phyloP scores from a whole-genome alignment of 2,113 vertebrate genomes.

The Leucopsar rothschildi region DNA sequence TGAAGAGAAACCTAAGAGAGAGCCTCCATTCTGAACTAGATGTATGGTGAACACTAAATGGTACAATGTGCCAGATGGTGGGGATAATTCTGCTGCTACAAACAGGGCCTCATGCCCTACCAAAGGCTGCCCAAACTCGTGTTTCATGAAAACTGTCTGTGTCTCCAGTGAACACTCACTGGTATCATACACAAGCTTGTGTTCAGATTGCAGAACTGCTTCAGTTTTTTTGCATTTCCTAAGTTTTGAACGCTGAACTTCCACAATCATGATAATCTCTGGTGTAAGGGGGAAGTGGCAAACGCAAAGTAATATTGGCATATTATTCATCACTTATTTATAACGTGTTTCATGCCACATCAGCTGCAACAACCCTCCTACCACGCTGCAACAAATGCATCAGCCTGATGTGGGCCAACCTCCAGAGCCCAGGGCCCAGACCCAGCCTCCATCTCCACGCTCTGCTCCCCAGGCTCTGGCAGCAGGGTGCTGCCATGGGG shows the following conservation, averaged over 20 bases:
- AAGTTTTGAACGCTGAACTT: not conserved
- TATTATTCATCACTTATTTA: not conserved
- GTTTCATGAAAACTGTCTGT: not conserved
- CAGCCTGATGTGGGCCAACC: not conserved
- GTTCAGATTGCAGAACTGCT: not conserved
- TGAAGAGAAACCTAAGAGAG: not conserved
- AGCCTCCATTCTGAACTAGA: not conserved
- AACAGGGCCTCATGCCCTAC: not conserved
- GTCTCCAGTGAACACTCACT: not conserved
- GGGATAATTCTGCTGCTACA: not conserved
- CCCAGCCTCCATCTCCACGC: not conserved
- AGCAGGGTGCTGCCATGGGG: not conserved
- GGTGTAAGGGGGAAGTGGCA: not conserved
- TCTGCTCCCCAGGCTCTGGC: not conserved
- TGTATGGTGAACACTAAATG: not conserved
- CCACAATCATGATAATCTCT: not conserved
- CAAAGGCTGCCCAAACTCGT: not conserved
- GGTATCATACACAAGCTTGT: not conserved
- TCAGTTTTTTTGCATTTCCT: not conserved
- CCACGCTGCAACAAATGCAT: not conserved
- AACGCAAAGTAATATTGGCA: not conserved
- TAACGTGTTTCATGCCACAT: not conserved
- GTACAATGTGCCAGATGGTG: fast-evolving
- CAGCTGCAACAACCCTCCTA: not conserved
- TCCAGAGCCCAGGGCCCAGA: not conserved